Evolutionary conservation across 2,888 invertebrate genomes (phyloP).

Genomic region (Allygus modestus): DNA sequence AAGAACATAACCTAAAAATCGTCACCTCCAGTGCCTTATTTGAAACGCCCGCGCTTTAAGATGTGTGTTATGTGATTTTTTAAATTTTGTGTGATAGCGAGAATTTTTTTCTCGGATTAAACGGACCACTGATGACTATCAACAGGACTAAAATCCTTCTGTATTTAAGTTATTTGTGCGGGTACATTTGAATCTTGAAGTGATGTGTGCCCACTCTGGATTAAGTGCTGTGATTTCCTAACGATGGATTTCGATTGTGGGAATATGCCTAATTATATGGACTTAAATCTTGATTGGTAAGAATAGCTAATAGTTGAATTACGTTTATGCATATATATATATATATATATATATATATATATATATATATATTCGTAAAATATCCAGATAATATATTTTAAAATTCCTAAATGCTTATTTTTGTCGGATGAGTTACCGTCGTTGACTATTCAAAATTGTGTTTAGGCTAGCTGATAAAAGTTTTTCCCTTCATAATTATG

Average conservation of each 20-base stretch:
- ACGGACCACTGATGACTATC: conserved; percentile 28
- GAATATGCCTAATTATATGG: conserved; percentile 64
- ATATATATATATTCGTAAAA: too few relatives aligned
- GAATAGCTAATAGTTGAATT: conserved; percentile 41
- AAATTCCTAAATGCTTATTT: too few relatives aligned
- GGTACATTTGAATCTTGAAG: conserved; percentile 60
- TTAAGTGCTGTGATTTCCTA: conserved; percentile 58
- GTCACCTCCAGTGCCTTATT: background rate
- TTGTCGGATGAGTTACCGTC: too few relatives aligned
- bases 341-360: background rate
- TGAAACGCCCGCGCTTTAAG: conserved; percentile 12
- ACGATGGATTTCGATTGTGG: conserved; percentile 64
- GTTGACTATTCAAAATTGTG: too few relatives aligned
- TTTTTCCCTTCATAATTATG: too few relatives aligned
- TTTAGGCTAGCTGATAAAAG: too few relatives aligned
- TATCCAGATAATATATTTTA: too few relatives aligned
- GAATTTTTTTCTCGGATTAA: background rate
- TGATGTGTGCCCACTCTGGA: conserved; percentile 53
- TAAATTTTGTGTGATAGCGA: background rate
- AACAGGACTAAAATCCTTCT: conserved; percentile 59
- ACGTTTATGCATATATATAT: background rate
- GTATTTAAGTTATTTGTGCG: conserved; percentile 56
- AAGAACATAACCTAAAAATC: conserved; percentile 28
- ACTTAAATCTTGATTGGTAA: conserved; percentile 65
- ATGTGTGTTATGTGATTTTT: conserved; percentile 15